phyloP scores from a whole-genome alignment of 2,113 vertebrate genomes.

The Bufo gargarizans region DNA sequence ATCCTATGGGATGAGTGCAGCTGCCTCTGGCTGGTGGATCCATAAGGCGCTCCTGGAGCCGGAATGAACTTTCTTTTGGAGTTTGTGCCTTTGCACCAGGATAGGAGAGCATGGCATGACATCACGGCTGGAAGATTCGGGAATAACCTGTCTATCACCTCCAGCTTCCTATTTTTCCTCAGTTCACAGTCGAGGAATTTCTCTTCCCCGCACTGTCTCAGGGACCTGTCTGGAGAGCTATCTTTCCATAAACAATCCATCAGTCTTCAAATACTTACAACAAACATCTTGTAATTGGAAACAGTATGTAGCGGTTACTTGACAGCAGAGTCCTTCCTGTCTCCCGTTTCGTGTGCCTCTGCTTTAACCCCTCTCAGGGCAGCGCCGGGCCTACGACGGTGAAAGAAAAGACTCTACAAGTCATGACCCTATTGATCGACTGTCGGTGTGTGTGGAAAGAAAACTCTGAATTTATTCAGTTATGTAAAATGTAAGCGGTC shows the following conservation, averaged over 20 bases:
- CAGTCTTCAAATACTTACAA: constrained; percentile 52
- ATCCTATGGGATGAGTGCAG: background rate
- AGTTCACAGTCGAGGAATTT: constrained; percentile 52
- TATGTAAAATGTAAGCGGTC: background rate
- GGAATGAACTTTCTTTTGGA: background rate
- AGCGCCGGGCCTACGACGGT: background rate
- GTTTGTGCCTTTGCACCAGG: background rate
- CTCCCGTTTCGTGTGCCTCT: constrained; percentile 22
- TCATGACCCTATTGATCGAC: too few relatives aligned
- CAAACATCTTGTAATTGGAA: constrained; percentile 55
- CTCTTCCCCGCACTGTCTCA: constrained; percentile 43
- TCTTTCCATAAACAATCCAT: constrained; percentile 53
- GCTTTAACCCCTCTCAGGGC: constrained; percentile 22
- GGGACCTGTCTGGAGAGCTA: constrained; percentile 51
- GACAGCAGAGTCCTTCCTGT: constrained; percentile 6
- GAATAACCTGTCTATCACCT: constrained; percentile 53
- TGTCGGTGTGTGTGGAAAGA: background rate
- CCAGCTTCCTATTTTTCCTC: constrained; percentile 14
- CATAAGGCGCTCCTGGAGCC: background rate
- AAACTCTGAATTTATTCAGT: background rate
- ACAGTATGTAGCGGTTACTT: constrained; percentile 55
- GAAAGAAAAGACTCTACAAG: background rate
- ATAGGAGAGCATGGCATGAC: constrained; percentile 44
- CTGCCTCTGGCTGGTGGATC: background rate
- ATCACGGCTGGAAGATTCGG: constrained; percentile 44